Percentiles rank a stretch among this genome's conserved stretches.
Evolutionary conservation across 2,113 vertebrate genomes (phyloP).

Genomic region (Xenus cinereus): DNA sequence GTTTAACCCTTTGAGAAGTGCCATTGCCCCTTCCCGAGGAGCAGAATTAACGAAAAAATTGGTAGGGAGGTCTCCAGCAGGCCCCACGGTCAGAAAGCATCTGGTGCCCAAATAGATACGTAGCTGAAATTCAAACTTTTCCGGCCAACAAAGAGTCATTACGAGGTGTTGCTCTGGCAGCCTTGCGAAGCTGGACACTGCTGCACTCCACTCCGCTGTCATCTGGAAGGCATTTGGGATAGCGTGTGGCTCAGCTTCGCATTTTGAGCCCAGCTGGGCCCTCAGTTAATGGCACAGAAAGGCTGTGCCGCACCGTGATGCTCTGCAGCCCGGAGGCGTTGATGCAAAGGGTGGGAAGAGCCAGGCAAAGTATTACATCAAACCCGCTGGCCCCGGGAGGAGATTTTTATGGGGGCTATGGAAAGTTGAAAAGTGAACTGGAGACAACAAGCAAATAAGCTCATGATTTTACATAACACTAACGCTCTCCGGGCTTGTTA

Average conservation of each 20-base stretch:
- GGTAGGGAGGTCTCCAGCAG: neutral
- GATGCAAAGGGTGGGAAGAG: neutral
- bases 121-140: neutral
- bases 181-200: neutral
- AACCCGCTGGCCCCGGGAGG: neutral
- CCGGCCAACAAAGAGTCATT: neutral
- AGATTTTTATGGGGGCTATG: neutral
- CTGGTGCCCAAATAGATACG: neutral
- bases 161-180: neutral
- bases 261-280: neutral
- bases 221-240: neutral
- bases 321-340: neutral
- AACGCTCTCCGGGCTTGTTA: neutral
- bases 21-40: fast-evolving
- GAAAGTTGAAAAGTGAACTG: neutral
- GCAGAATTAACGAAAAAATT: neutral
- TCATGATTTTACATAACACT: fast-evolving
- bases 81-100: neutral
- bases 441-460: neutral
- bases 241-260: neutral
- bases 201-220: neutral
- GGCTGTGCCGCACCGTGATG: neutral
- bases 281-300: neutral
- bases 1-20: neutral
- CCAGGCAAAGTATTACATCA: neutral